Evolutionary conservation across 2,113 vertebrate species (phyloP).

Genomic region (Hippocampus comes): DNA sequence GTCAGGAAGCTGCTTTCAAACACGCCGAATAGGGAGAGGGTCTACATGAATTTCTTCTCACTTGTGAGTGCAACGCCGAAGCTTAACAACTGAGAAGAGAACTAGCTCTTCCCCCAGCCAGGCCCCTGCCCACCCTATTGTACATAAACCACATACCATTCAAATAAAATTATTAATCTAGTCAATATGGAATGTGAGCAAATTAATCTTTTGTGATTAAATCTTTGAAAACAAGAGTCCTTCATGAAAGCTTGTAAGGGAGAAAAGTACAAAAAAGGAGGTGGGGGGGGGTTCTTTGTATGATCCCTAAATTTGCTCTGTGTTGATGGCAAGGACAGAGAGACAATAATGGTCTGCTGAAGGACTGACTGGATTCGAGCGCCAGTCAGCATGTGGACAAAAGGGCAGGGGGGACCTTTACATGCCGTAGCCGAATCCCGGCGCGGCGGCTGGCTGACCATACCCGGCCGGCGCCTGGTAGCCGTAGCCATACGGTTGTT

Average conservation of each 20-base stretch:
- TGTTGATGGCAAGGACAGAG: constrained; percentile 70
- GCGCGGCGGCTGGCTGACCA: constrained; percentile 80
- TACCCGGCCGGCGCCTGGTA: constrained; percentile 88
- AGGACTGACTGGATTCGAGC: constrained; percentile 74
- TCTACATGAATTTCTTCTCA: constrained; percentile 89
- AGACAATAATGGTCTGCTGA: constrained; percentile 79
- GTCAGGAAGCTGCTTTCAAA: constrained; percentile 90
- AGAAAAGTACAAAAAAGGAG: constrained; percentile 70
- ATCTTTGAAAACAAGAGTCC: constrained; percentile 82
- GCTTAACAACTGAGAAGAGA: constrained; percentile 83
- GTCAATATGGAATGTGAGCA: constrained; percentile 93
- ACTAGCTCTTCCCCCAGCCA: constrained; percentile 65
- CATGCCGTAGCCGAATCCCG: constrained; percentile 95
- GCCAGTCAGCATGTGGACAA: constrained; percentile 65
- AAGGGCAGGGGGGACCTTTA: constrained; percentile 68
- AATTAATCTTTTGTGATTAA: constrained; percentile 79
- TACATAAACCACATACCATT: constrained; percentile 72
- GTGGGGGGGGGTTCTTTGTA: constrained; percentile 55
- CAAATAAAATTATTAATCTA: constrained; percentile 77
- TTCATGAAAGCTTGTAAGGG: constrained; percentile 88
- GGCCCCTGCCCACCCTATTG: constrained; percentile 50
- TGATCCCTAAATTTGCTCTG: constrained; percentile 49
- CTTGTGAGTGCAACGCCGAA: constrained; percentile 98
- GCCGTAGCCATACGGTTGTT: constrained; percentile 90
- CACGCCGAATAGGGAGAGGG: constrained; percentile 84